Conservation (phyloP, 1,140 invertebrate species). For the Drosophila hydei region DNA sequence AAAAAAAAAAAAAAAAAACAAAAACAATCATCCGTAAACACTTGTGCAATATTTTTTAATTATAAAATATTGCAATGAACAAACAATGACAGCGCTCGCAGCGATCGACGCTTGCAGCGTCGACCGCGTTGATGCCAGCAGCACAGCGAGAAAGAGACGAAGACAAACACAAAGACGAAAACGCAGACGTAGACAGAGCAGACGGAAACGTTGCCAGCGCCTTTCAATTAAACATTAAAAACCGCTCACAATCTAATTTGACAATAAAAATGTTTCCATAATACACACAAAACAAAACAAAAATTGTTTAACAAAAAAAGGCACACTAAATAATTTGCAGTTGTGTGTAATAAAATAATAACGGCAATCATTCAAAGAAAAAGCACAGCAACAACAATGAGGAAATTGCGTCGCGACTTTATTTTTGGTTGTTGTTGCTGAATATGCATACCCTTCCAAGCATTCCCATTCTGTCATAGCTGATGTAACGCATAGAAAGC, state of each 20-base stretch:
- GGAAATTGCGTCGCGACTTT: constrained; percentile 48
- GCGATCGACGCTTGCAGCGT: constrained; percentile 4
- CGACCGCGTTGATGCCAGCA: constrained; percentile 7
- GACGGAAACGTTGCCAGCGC: not conserved
- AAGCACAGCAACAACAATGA: constrained; percentile 40
- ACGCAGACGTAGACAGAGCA: not conserved
- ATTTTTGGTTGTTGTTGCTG: not conserved
- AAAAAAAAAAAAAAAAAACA: not conserved
- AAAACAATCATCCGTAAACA: constrained; percentile 24
- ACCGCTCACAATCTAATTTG: constrained; percentile 56
- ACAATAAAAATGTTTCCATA: constrained; percentile 40
- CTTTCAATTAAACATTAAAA: constrained; percentile 36
- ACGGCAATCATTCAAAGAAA: constrained; percentile 57
- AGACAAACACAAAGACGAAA: not conserved
- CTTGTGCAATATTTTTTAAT: constrained; percentile 37
- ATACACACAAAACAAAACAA: not conserved
- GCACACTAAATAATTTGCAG: constrained; percentile 35
- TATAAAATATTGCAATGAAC: constrained; percentile 23
- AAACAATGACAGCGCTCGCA: constrained; percentile 17
- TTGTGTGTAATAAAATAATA: constrained; percentile 67
- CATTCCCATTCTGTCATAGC: not conserved
- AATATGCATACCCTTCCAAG: not conserved
- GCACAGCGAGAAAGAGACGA: not conserved
- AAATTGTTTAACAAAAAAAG: constrained; percentile 23
- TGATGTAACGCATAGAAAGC: not conserved